Conservation (phyloP, 2,797 vertebrate genomes). For the Macropodus opercularis region DNA sequence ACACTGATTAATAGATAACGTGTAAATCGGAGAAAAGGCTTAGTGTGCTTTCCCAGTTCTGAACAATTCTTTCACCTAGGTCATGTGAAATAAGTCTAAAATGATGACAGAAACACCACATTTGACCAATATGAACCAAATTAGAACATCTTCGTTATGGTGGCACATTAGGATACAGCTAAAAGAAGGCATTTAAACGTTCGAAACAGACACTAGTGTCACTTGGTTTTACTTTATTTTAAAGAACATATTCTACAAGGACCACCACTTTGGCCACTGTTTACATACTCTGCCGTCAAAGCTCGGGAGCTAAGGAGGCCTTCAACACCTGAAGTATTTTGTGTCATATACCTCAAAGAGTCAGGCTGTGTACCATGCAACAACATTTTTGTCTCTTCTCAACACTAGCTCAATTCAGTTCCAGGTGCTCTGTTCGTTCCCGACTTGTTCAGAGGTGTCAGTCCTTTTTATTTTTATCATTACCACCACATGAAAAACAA, state of each 20-base stretch:
- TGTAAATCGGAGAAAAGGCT: constrained; percentile 31
- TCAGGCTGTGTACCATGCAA: constrained; percentile 23
- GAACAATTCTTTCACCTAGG: constrained; percentile 23
- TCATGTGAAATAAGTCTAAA: constrained; percentile 20
- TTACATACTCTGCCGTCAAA: constrained; percentile 18
- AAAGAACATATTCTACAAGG: constrained; percentile 32
- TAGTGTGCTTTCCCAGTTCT: constrained; percentile 9
- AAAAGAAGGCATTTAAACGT: constrained; percentile 50
- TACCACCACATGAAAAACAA: constrained; percentile 15
- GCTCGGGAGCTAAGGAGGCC: constrained; percentile 27
- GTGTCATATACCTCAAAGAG: constrained; percentile 24
- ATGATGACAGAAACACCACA: constrained; percentile 8
- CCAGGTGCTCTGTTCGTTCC: constrained; percentile 10
- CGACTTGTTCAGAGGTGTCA: constrained; percentile 16
- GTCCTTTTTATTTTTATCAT: constrained; percentile 28
- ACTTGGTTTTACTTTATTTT: constrained; percentile 22
- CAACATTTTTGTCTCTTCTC: constrained; percentile 14
- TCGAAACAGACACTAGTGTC: constrained; percentile 36
- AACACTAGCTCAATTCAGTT: not conserved
- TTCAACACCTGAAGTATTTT: constrained; percentile 27
- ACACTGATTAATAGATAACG: too few species aligned
- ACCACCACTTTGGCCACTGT: constrained; percentile 21
- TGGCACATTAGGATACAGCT: constrained; percentile 33
- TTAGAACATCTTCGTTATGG: constrained; percentile 18
- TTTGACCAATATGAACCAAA: constrained; percentile 22